Evolutionary conservation across 2,797 vertebrate genomes (phyloP), one percentile per base, ranked within the genome.

Genomic region (Merluccius polli): DNA sequence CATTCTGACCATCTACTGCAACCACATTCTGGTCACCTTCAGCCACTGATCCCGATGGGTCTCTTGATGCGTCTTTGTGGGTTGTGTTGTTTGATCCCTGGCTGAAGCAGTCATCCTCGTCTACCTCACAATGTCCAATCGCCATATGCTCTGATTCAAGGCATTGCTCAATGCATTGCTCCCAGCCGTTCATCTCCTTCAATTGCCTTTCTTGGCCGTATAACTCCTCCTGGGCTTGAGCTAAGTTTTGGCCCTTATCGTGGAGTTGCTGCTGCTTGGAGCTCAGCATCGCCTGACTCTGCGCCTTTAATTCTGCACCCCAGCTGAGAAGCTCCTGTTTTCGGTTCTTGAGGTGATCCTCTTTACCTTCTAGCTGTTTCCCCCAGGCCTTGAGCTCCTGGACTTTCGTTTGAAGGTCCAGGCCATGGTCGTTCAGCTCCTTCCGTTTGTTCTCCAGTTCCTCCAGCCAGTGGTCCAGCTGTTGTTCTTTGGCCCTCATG

Each of bases 371-470:
- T 5, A 90, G 75, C 73, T 83, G 87, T 70, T 87, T 87, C n/a
- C 87, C 88, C 2, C 87, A 90, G 69, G 92, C 88, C 52, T 87
- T 90, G 29, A 93, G 81, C 6, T 89, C 91, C 73, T 79, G 90
- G 0, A 90, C 91, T 82, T 92, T 93, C 78, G 82, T 89, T 75
- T 92, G 89, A 3, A 94, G 86, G 3, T 91, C 89, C 1, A 89
- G 86, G 1, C 85, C 83, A 0, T 92, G 91, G 38, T 52, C 80
- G 32, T 70, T 88, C 0, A 93, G 59, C 77, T 90, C 87, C 18
- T 76, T 75, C 82, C 89, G 86, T 76, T 84, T 86, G 16, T 78
- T 81, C 9, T 91, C 90, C 63, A 93, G 84, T 27, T 71, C 77
- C 31, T 63, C 13, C 0, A 91, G 78, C 44, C 88, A 70, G 6